These are phyloP conservation scores for Sakesphorus luctuosus DNA, from an alignment of 2,113 vertebrate genomes.

Conservation along the genomic window DNA sequence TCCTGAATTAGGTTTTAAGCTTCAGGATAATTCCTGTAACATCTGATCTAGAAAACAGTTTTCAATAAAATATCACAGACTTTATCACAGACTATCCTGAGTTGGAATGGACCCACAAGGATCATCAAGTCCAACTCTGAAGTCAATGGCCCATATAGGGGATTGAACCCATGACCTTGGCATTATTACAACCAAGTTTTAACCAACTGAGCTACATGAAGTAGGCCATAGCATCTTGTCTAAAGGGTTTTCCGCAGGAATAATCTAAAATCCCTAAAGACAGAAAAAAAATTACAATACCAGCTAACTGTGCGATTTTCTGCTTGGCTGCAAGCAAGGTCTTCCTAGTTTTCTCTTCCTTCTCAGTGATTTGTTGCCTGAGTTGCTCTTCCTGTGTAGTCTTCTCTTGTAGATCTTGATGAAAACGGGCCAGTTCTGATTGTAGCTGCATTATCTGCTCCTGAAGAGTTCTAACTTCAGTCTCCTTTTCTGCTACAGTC, in stretches of 20 bases:
- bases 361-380: constrained; percentile 90
- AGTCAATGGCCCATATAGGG: no score
- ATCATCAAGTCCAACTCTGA: no score
- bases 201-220: no score
- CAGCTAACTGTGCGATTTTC: constrained; percentile 87
- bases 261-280: neutral
- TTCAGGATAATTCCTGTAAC: neutral
- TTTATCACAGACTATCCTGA: no score
- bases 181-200: no score
- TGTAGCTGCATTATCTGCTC: constrained; percentile 87
- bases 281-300: constrained; percentile 59
- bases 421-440: constrained; percentile 83
- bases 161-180: no score
- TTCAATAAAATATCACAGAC: neutral
- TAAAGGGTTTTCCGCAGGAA: neutral
- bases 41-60: neutral
- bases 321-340: constrained; percentile 89
- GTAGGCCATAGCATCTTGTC: neutral
- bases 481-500: constrained; percentile 87
- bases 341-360: constrained; percentile 95
- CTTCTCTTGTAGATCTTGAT: constrained; percentile 92
- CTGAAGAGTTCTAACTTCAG: constrained; percentile 83
- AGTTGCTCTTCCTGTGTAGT: constrained; percentile 86
- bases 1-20: neutral
- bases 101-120: no score